Conservation (phyloP, 2,113 vertebrate species). For the Prochilodus magdalenae region DNA sequence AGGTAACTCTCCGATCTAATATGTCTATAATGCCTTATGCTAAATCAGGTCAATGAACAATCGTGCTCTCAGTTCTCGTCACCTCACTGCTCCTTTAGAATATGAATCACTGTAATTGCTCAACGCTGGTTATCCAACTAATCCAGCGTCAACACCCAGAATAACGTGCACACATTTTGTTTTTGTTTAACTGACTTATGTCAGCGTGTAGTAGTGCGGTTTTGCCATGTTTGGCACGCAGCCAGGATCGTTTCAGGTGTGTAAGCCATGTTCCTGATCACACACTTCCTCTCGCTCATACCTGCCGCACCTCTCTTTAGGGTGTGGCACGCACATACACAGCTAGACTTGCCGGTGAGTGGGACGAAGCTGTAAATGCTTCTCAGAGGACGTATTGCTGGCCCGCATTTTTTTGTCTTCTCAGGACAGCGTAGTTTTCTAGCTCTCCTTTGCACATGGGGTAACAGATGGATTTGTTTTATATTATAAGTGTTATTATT, state of each 20-base stretch:
- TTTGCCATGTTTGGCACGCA: conserved; percentile 11
- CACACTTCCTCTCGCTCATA: conserved; percentile 39
- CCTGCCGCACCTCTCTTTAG: conserved; percentile 47
- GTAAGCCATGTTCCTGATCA: conserved; percentile 25
- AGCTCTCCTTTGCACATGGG: too few relatives aligned
- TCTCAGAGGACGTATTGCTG: too few relatives aligned
- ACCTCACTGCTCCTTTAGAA: not conserved
- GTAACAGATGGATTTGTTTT: too few relatives aligned
- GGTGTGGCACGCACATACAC: conserved; percentile 27
- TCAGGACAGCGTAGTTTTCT: too few relatives aligned
- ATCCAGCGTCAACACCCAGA: not conserved
- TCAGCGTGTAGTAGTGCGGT: conserved; percentile 15
- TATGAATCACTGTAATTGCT: not conserved
- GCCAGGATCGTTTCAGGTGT: conserved; percentile 29
- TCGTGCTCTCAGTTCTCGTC: not conserved
- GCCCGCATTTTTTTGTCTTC: too few relatives aligned
- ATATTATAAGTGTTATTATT: too few relatives aligned
- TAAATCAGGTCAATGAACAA: not conserved
- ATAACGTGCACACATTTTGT: not conserved
- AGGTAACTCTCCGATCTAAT: too few relatives aligned
- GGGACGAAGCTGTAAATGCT: not conserved
- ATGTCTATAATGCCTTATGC: too few relatives aligned
- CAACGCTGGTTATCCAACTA: conserved; percentile 15
- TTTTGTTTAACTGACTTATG: conserved; percentile 26
- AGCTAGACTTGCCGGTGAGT: not conserved